phyloP scores from a whole-genome alignment of 2,888 invertebrate species.

The Gordius sp. region DNA sequence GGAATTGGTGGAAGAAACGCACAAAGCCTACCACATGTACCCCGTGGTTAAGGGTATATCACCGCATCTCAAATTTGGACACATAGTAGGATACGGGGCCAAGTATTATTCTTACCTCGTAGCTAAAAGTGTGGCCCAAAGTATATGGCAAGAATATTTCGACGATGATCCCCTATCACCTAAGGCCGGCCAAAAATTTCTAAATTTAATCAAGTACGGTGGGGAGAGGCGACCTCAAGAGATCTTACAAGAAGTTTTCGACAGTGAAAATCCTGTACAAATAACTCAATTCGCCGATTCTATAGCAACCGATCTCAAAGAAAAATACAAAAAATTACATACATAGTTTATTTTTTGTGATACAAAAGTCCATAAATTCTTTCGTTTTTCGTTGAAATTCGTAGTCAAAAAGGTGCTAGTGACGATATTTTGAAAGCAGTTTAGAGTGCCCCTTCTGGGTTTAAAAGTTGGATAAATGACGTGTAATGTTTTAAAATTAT shows the following conservation, averaged over 20 bases:
- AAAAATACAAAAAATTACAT: too few species aligned
- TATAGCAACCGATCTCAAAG: not conserved
- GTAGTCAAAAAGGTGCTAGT: too few species aligned
- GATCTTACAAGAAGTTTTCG: not conserved
- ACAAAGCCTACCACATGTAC: too few species aligned
- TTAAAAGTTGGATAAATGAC: too few species aligned
- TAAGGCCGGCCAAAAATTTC: not conserved
- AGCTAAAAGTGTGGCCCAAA: slow-evolving; percentile 65
- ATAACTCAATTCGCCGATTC: not conserved
- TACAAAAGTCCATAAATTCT: too few species aligned
- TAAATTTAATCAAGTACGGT: not conserved
- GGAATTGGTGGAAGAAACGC: too few species aligned
- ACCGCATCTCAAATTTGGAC: slow-evolving; percentile 81
- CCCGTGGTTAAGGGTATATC: too few species aligned
- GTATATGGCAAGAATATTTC: slow-evolving; percentile 69
- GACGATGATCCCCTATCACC: slow-evolving; percentile 37
- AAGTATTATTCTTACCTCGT: slow-evolving; percentile 93
- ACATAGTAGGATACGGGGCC: slow-evolving; percentile 85
- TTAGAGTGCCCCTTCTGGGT: too few species aligned
- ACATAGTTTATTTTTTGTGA: too few species aligned
- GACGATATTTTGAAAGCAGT: too few species aligned
- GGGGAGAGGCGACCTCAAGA: not conserved
- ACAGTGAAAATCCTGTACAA: not conserved
- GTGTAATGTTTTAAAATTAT: too few species aligned
- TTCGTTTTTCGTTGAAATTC: too few species aligned